Evolutionary conservation across 2,113 vertebrate genomes (phyloP).

Genomic region (Dipodomys stephensi): DNA sequence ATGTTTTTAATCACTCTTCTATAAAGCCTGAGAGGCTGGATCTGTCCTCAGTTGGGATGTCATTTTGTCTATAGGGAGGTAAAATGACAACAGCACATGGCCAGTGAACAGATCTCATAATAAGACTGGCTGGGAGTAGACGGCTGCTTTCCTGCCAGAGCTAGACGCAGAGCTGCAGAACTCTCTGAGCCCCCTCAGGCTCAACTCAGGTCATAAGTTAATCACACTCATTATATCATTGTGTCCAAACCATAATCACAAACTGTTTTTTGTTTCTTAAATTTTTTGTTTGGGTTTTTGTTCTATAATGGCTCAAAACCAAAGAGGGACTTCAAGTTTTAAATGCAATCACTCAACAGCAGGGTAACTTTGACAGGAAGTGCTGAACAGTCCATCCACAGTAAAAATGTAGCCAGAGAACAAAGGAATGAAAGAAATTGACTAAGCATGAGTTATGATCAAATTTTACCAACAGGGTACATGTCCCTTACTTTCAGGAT

Average conservation of each 20-base stretch:
- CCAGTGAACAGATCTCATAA: not conserved
- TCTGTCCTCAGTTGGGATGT: not conserved
- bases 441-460: not conserved
- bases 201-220: not conserved
- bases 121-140: not conserved
- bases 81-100: not conserved
- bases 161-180: not conserved
- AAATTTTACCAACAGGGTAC: not conserved
- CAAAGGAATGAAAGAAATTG: not conserved
- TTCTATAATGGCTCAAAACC: not conserved
- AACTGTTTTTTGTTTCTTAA: not conserved
- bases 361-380: not conserved
- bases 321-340: not conserved
- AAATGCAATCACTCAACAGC: slow-evolving; percentile 17
- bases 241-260: not conserved
- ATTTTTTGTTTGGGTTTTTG: not conserved
- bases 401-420: not conserved
- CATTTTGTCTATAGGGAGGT: not conserved
- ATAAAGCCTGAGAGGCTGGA: not conserved
- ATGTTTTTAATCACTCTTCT: slow-evolving; percentile 12
- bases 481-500: not conserved
- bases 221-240: not conserved
- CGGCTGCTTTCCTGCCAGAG: not conserved
- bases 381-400: not conserved
- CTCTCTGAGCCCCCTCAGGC: not conserved